Evolutionary conservation across 2,888 invertebrate genomes (phyloP), one percentile per base, ranked within the genome.

Genomic region (Ypsolopha scabrella): DNA sequence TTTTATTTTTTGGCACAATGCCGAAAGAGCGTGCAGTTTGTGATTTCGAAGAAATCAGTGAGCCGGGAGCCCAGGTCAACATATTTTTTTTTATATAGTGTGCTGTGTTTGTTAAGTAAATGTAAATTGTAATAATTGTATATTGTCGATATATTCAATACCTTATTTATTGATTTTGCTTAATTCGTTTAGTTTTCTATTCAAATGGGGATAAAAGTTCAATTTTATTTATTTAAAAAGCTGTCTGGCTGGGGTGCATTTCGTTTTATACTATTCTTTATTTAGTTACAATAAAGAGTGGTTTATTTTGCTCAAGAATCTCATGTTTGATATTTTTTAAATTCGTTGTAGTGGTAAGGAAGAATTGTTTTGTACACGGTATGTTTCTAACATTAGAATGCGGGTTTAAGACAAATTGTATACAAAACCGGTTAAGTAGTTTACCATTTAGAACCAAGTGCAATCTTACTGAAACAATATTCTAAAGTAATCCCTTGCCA

Each of bases 101-200:
- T 83, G 86, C 86, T 85, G 86, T 85, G 86, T 85, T 85, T 78
- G 81, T 82, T 83, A 83, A 78, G 76, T 80, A 72, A 73, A 70
- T 85, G 81, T 85, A 85, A 83, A 82, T 80, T 83, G 80, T 82
- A 81, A 79, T 79, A 81, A 81, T 76, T 83, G 86, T 86, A 86
- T 75, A 82, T 80, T 85, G 78, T 82, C 80, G 72, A 78, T 80
- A 79, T 68, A 80, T 77, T 75, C 75, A 73, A 79, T 53, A 54
- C 41, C n/a, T 83, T 83, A 87, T 87, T 87, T 86, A 85, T 85
- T 86, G 77, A 80, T 80, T 51, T 80, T 67, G 73, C 72, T 73
- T 75, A 71, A 74, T 75, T 65, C 58, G 53, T 64, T 64, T 62
- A 61, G 52, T 65, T 63, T 59, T 47, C 65, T 67, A 61, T 66